Conservation (phyloP, 2,797 vertebrate genomes). For the Sebastes kiyomatsui region DNA sequence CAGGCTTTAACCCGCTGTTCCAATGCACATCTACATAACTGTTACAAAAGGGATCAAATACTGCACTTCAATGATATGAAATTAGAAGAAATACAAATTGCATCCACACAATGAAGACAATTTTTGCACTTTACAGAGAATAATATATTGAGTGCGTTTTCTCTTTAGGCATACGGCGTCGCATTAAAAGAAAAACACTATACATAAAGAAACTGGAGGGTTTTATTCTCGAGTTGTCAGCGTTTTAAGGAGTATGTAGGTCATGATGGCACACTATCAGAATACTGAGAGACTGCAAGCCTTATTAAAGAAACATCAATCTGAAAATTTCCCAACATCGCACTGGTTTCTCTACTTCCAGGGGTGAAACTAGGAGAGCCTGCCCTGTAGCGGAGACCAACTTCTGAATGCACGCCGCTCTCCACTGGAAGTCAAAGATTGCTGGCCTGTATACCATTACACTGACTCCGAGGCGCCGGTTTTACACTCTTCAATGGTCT, state of each 20-base stretch:
- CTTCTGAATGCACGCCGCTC: constrained; percentile 45
- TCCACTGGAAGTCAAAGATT: constrained; percentile 66
- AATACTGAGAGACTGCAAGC: constrained; percentile 77
- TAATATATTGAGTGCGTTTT: constrained; percentile 47
- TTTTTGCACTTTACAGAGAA: constrained; percentile 61
- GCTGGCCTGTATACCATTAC: constrained; percentile 68
- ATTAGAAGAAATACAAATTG: constrained; percentile 28
- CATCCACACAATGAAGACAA: neutral
- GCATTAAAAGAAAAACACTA: constrained; percentile 46
- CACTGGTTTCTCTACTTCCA: constrained; percentile 43
- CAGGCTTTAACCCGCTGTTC: constrained; percentile 13
- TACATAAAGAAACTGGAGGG: constrained; percentile 62
- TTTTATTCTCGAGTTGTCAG: constrained; percentile 77
- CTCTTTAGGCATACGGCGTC: constrained; percentile 44
- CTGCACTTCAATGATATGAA: neutral
- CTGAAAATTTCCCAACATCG: constrained; percentile 65
- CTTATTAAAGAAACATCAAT: constrained; percentile 83
- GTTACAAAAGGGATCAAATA: constrained; percentile 6
- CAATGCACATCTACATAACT: neutral
- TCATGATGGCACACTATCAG: constrained; percentile 77
- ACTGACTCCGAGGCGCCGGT: constrained; percentile 36
- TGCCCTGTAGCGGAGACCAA: constrained; percentile 30
- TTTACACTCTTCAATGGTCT: constrained; percentile 61
- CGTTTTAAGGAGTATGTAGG: constrained; percentile 80
- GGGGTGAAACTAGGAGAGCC: constrained; percentile 49